phyloP scores from a whole-genome alignment of 2,888 invertebrate genomes.

The Acrobasis repandana region DNA sequence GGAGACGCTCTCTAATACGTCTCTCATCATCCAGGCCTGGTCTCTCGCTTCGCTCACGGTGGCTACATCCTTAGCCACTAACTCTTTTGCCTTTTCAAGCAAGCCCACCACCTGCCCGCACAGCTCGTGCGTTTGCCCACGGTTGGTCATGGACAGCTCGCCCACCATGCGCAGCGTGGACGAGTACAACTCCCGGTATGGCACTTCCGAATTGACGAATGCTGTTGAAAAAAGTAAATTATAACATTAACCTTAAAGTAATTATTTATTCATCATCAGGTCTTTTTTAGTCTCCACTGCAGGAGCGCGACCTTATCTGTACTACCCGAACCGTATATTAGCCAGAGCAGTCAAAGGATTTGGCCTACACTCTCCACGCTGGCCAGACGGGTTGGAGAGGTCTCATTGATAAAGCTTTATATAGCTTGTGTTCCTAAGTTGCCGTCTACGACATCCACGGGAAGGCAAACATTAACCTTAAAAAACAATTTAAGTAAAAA shows the following conservation, averaged over 20 bases:
- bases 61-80: conserved; percentile 22
- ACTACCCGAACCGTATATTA: too few relatives aligned
- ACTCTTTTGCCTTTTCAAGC: conserved; percentile 28
- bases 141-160: conserved; percentile 43
- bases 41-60: conserved; percentile 34
- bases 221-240: conserved; percentile 42
- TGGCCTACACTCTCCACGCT: too few relatives aligned
- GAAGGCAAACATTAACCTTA: too few relatives aligned
- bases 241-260: not conserved
- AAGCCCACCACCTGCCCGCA: conserved; percentile 31
- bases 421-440: too few relatives aligned
- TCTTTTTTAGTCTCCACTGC: too few relatives aligned
- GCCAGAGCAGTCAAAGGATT: too few relatives aligned
- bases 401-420: too few relatives aligned
- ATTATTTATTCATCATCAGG: too few relatives aligned
- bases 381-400: too few relatives aligned
- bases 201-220: conserved; percentile 66
- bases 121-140: conserved; percentile 34
- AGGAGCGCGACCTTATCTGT: too few relatives aligned
- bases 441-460: too few relatives aligned
- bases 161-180: conserved; percentile 50
- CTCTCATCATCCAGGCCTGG: conserved; percentile 70
- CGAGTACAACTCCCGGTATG: conserved; percentile 69
- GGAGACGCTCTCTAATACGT: conserved; percentile 80
- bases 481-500: too few relatives aligned